Evolutionary conservation across 2,113 vertebrate genomes (phyloP).

Genomic region (Ictalurus punctatus): DNA sequence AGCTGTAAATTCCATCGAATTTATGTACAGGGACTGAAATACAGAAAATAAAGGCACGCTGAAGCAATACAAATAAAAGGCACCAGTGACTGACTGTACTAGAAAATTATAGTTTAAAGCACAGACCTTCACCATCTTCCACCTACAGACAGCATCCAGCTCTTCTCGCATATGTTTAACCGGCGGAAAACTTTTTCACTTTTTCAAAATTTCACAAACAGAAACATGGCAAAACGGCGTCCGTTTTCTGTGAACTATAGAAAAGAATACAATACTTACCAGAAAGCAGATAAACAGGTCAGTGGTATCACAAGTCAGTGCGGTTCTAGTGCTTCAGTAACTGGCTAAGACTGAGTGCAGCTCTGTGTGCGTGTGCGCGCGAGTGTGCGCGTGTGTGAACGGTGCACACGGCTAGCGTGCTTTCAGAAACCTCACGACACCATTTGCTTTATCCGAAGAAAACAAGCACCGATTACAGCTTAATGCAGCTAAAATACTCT

Average conservation of each 20-base stretch:
- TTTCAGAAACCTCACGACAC: not conserved
- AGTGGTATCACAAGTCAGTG: slow-evolving; percentile 36
- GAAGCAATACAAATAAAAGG: not conserved
- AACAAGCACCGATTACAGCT: not conserved
- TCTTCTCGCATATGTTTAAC: not conserved
- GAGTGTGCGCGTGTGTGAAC: not conserved
- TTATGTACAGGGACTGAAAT: not conserved
- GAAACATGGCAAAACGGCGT: not conserved
- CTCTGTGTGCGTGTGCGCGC: not conserved
- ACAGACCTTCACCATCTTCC: too few relatives aligned
- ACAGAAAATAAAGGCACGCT: not conserved
- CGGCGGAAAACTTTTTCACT: slow-evolving; percentile 36
- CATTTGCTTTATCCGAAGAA: not conserved
- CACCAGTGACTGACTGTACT: not conserved
- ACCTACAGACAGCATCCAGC: not conserved
- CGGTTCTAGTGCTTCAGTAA: slow-evolving; percentile 35
- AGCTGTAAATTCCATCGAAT: not conserved
- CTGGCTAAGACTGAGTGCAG: slow-evolving; percentile 24
- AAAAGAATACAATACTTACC: slow-evolving; percentile 42
- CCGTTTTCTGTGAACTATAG: not conserved
- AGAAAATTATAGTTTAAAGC: not conserved
- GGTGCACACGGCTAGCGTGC: not conserved
- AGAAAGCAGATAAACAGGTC: slow-evolving; percentile 8
- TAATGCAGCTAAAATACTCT: not conserved
- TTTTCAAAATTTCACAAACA: slow-evolving; percentile 18